Evolutionary conservation across 2,113 vertebrate species (phyloP).

Genomic region (Vimba vimba): DNA sequence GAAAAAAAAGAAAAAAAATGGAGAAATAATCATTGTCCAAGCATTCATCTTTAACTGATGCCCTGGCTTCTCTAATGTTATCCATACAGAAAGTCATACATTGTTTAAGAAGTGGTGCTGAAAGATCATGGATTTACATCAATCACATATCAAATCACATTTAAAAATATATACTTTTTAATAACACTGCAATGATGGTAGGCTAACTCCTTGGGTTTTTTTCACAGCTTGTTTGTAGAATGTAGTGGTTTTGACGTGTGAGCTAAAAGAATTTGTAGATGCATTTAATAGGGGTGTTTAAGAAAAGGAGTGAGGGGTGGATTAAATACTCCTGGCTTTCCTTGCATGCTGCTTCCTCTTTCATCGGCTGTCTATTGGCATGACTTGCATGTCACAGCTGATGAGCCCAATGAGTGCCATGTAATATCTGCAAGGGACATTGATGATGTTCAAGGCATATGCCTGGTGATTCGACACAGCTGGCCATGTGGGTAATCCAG

Average conservation of each 20-base stretch:
- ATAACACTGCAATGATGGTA: too few species aligned
- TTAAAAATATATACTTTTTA: too few species aligned
- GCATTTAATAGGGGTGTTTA: background rate
- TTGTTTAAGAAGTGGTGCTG: too few species aligned
- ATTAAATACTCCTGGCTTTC: conserved; percentile 1
- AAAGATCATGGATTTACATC: too few species aligned
- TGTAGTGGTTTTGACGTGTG: background rate
- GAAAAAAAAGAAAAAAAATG: too few species aligned
- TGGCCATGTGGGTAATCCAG: conserved; percentile 44
- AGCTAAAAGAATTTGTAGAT: background rate
- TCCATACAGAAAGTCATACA: too few species aligned
- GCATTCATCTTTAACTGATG: too few species aligned
- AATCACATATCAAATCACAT: too few species aligned
- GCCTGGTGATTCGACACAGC: conserved; percentile 55
- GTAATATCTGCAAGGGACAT: conserved; percentile 54
- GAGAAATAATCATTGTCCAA: too few species aligned
- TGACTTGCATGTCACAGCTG: conserved; percentile 33
- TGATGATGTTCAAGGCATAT: conserved; percentile 56
- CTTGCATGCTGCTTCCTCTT: conserved; percentile 18
- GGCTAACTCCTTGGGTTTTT: too few species aligned
- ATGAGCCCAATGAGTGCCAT: conserved; percentile 47
- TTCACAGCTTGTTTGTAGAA: too few species aligned
- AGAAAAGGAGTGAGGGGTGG: background rate
- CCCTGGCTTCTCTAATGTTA: too few species aligned
- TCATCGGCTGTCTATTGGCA: conserved; percentile 47